phyloP scores from a whole-genome alignment of 37 sponge, comb jelly and placozoan species.

The Mnemiopsis leidyi region DNA sequence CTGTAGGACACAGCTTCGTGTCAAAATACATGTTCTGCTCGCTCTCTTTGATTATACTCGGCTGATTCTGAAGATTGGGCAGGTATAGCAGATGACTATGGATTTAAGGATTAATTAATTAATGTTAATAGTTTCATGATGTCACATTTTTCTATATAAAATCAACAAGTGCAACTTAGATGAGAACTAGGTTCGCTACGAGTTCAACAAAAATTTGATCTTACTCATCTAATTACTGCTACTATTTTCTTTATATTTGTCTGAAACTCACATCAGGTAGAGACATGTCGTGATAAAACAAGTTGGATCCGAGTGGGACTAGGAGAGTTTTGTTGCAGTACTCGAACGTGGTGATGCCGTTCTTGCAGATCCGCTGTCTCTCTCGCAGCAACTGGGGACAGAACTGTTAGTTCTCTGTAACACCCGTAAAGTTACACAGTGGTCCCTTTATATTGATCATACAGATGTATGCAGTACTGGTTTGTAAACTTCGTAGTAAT shows the following conservation, averaged over 20 bases:
- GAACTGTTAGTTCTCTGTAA: no score
- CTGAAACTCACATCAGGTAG: not conserved
- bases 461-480: no score
- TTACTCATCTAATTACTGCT: no score
- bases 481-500: no score
- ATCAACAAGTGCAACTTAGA: no score
- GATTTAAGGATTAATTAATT: no score
- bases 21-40: slow-evolving; percentile 42
- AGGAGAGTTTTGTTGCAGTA: slow-evolving; percentile 65
- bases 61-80: slow-evolving; percentile 12
- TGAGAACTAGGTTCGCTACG: no score
- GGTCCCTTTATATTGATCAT: no score
- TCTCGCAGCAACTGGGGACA: slow-evolving; percentile 72
- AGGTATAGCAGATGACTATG: not conserved
- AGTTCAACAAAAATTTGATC: no score
- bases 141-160: not conserved
- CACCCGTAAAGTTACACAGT: no score
- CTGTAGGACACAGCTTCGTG: slow-evolving; percentile 65
- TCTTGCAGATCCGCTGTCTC: slow-evolving; percentile 67
- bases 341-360: slow-evolving; percentile 71
- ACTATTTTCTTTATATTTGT: no score
- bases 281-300: slow-evolving; percentile 48
- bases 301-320: slow-evolving; percentile 32
- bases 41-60: slow-evolving; percentile 1
- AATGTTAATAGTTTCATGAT: not conserved